These are phyloP conservation scores for Hephaestus fuliginosus DNA, from an alignment of 2,797 vertebrate genomes.

Conservation along the genomic window DNA sequence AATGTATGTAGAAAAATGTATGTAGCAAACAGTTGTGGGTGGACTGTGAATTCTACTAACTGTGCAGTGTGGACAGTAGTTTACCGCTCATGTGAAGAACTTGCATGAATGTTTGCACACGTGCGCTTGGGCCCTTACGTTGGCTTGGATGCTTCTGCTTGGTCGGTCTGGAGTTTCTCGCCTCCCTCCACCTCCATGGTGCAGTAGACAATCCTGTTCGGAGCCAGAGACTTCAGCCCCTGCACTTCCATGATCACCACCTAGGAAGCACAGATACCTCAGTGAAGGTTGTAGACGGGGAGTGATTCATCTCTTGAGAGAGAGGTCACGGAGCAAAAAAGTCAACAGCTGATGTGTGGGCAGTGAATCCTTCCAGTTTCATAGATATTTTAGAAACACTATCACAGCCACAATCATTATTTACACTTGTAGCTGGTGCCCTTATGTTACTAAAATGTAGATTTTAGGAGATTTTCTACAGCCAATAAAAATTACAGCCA, in stretches of 20 bases:
- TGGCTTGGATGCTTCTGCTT: constrained; percentile 98
- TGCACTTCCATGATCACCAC: constrained; percentile 99
- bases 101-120: neutral
- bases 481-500: constrained; percentile 29
- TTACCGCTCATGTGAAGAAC: neutral
- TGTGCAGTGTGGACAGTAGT: neutral
- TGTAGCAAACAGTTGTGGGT: no score
- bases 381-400: constrained; percentile 32
- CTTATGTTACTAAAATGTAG: constrained; percentile 20
- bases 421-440: constrained; percentile 9
- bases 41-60: neutral
- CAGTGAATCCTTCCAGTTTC: constrained; percentile 25
- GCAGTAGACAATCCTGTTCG: constrained; percentile 99
- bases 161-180: constrained; percentile 98
- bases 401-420: constrained; percentile 16
- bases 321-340: constrained; percentile 21
- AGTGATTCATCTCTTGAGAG: constrained; percentile 50
- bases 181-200: constrained; percentile 99
- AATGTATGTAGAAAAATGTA: no score
- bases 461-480: constrained; percentile 36
- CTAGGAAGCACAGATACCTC: constrained; percentile 79
- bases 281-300: constrained; percentile 39
- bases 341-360: constrained; percentile 23
- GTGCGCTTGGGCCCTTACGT: constrained; percentile 87
- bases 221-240: constrained; percentile 97